Base-by-base conservation (phyloP, 2,888 invertebrate species). In the Cephus spinipes region DNA sequence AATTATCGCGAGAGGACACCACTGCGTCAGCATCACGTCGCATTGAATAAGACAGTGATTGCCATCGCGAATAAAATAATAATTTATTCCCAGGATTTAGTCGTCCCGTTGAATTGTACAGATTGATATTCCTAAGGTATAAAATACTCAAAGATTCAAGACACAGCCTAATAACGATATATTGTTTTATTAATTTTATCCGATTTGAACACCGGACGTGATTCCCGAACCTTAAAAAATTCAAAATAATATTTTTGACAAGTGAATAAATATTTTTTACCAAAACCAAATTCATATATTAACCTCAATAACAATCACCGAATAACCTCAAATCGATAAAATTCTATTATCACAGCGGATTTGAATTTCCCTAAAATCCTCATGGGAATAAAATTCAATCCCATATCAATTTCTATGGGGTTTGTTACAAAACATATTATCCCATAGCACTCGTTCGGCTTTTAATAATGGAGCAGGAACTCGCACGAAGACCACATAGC, bases 31-130 rank as follows among this genome's bases (percentile, higher is more conserved):
- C 73, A 73, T 81, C 81, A 82, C 80, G 80, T 80, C 78, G 81
- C 77, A 73, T 84, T 89, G 90, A 90, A 90, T 90, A 88, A 86
- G 81, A 77, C 89, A 85, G 89, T 90, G 90, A 90, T 90, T 90
- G 90, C 87, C 83, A 88, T 89, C 86, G 87, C 85, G 85, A 85
- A 86, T 86, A 85, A 90, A 89, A 85, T 87, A 85, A 40, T 89
- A 89, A 90, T 90, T 90, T 90, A 88, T 85, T 86, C 88, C 81
- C 78, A 82, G 84, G 83, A 83, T 86, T 81, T 80, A 79, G 83
- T 83, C 83, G 31, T 32, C 30, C 33, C 71, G 31, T 4, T 31
- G 71, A 71, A 32, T 71, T 3, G 31, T 30, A 33, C 71, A 23
- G 71, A 71, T 71, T 71, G 71, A 71, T 71, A 71, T 71, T 71